phyloP scores from a whole-genome alignment of 1,140 invertebrate genomes.

The Ceratitis capitata region DNA sequence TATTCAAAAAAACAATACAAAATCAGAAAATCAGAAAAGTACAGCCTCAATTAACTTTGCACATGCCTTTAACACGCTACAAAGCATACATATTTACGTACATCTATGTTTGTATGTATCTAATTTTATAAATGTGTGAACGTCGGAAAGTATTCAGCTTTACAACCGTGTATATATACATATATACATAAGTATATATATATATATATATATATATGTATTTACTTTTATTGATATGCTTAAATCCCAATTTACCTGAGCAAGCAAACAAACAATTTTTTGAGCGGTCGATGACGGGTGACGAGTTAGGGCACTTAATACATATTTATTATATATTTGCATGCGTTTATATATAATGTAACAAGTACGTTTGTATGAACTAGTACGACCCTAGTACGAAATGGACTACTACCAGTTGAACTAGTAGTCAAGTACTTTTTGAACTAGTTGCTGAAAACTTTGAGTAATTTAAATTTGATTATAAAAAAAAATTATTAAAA shows the following conservation, averaged over 20 bases:
- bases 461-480: no score
- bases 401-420: neutral
- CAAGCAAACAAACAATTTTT: neutral
- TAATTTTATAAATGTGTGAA: neutral
- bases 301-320: no score
- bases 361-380: neutral
- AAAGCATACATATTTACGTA: neutral
- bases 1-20: neutral
- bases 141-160: neutral
- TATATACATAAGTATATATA: no score
- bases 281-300: neutral
- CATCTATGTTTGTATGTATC: neutral
- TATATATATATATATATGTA: neutral
- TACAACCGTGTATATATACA: neutral
- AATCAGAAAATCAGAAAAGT: constrained; percentile 3
- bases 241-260: constrained; percentile 14
- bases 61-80: constrained; percentile 4
- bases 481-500: no score
- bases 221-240: neutral
- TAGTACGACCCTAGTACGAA: neutral
- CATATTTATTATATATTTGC: neutral
- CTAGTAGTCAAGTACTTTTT: no score
- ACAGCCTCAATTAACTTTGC: constrained; percentile 35
- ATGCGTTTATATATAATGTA: neutral
- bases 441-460: no score